Conservation (phyloP, 2,113 vertebrate genomes). For the Dicrurus megarhynchus region DNA sequence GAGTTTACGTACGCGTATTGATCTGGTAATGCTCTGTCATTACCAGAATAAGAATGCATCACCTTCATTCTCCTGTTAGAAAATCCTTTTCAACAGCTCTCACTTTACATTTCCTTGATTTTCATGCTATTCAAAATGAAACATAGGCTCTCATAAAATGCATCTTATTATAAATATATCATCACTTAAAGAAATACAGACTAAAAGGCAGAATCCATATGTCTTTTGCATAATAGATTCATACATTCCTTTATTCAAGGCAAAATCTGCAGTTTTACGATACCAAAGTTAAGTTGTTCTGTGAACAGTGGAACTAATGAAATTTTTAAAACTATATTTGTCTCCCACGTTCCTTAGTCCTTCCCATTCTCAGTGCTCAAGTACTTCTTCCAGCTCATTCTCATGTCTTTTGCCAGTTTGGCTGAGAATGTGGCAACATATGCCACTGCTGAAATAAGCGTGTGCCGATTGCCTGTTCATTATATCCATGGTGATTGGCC, state of each 20-base stretch:
- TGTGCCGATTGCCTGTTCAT: conserved; percentile 30
- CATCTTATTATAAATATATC: background rate
- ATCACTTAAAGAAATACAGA: background rate
- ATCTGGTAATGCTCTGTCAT: no score
- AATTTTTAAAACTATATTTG: background rate
- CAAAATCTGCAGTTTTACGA: background rate
- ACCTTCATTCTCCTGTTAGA: background rate
- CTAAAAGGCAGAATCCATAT: background rate
- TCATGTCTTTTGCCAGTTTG: conserved; percentile 58
- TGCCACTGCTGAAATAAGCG: conserved; percentile 15
- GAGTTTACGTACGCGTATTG: background rate
- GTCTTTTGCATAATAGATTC: background rate
- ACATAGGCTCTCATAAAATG: background rate
- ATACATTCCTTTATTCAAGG: background rate
- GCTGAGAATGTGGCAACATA: conserved; percentile 40
- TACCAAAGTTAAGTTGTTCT: background rate
- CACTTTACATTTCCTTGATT: background rate
- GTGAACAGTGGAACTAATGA: background rate
- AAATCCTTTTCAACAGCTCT: background rate
- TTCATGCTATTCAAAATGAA: background rate
- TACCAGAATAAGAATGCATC: background rate
- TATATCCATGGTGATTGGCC: conserved; percentile 8
- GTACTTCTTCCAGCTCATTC: conserved; percentile 1
- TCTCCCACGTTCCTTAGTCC: background rate
- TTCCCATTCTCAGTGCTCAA: background rate